Evolutionary conservation across 1,140 invertebrate species (phyloP).

Genomic region (Myzus persicae): DNA sequence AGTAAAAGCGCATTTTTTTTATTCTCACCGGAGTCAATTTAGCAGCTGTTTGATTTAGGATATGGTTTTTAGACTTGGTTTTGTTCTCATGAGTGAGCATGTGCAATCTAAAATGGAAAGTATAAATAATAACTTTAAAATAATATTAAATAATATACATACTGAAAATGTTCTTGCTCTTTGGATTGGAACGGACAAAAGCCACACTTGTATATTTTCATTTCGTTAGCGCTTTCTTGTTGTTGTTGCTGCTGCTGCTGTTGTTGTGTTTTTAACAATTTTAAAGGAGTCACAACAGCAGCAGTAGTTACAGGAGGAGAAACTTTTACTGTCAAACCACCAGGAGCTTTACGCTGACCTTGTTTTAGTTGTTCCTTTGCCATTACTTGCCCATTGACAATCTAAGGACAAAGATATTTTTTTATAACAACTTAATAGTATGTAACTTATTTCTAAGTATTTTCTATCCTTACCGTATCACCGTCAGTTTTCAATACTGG

Average conservation of each 20-base stretch:
- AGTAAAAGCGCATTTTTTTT: too few relatives aligned
- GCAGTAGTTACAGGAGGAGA: background rate
- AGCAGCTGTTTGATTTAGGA: background rate
- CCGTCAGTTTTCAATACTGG: background rate
- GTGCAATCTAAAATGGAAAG: constrained; percentile 25
- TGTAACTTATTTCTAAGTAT: background rate
- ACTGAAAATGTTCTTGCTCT: constrained; percentile 58
- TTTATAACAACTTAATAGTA: background rate
- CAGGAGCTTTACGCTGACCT: constrained; percentile 15
- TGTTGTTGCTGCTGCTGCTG: background rate
- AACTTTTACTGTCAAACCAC: background rate
- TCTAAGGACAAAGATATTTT: background rate
- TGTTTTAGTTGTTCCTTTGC: constrained; percentile 41
- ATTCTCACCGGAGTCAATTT: background rate
- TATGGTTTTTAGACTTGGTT: background rate
- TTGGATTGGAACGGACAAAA: constrained; percentile 60
- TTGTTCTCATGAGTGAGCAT: constrained; percentile 33
- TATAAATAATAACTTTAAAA: background rate
- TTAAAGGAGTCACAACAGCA: background rate
- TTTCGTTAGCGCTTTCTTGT: constrained; percentile 38
- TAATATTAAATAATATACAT: background rate
- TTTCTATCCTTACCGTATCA: background rate
- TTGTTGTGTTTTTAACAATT: constrained; percentile 13
- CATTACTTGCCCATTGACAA: constrained; percentile 54
- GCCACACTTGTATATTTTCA: constrained; percentile 60